Evolutionary conservation across 2,797 vertebrate species (phyloP), one percentile per base, ranked within the genome.

Genomic region (Eospalax fontanierii): DNA sequence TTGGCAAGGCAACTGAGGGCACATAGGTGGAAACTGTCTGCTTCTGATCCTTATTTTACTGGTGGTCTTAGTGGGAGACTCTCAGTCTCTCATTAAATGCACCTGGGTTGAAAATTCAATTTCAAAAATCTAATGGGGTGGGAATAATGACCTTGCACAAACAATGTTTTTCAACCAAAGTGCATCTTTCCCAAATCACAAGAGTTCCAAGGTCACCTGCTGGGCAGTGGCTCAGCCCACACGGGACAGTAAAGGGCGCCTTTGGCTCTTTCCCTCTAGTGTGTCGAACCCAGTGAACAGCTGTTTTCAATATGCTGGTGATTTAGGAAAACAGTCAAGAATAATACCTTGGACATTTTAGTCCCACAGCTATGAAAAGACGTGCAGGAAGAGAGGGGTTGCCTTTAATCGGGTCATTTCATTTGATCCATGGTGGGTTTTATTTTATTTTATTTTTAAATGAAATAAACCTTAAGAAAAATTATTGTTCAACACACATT

Each of bases 251-350:
- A 95, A 96, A 94, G 75, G 82, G 93, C 63, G 63, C 35, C 63
- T 35, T 59, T n/a, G 83, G 89, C 46, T 76, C 90, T 93, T 94
- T 91, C 96, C 97, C 94, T 97, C 90, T 87, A 96, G 94, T 70
- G 66, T 78, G 40, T 97, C 97, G 88, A 93, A 84, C 0, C 93
- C 97, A 95, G 76, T 79, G 93, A 92, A 97, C 97, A 98, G 97
- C 96, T 98, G 98, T 95, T 98, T 98, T 97, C 97, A 98, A 98
- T 98, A 98, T 97, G 96, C 92, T 95, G 96, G 98, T 89, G 84
- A 98, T 97, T 98, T 98, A 97, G 97, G 96, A 98, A 98, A 98
- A 98, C 76, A 98, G 97, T 98, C 97, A 97, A 97, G 97, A 98
- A 97, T 54, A 96, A 98, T 95, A 92, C 96, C 97, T 97, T 89